Conservation (phyloP, 2,888 invertebrate genomes). For the Pseudeuparius sepicola region DNA sequence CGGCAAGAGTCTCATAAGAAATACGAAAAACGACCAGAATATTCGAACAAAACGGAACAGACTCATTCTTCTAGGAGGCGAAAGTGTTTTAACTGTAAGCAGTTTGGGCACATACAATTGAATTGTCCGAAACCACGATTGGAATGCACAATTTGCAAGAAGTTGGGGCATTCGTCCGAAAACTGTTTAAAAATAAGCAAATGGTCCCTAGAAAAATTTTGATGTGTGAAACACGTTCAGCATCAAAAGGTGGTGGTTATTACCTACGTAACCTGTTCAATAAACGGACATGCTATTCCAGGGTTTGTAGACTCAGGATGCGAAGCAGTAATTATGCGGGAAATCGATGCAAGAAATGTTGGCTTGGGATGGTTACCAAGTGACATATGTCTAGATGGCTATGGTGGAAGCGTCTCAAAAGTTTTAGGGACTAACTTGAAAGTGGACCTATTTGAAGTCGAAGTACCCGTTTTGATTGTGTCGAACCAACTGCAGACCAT, state of each 20-base stretch:
- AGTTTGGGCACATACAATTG: slow-evolving; percentile 5
- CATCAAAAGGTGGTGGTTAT: background rate
- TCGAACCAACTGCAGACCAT: too few species aligned
- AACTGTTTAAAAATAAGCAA: slow-evolving; percentile 5
- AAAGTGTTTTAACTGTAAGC: slow-evolving; percentile 12
- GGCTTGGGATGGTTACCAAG: slow-evolving; percentile 1
- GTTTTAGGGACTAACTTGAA: too few species aligned
- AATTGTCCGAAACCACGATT: slow-evolving; percentile 7
- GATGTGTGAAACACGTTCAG: too few species aligned
- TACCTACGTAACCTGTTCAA: slow-evolving; percentile 2
- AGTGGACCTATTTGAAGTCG: too few species aligned
- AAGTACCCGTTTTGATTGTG: too few species aligned
- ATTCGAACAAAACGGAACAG: background rate
- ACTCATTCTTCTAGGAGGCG: too few species aligned
- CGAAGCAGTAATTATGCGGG: slow-evolving; percentile 1
- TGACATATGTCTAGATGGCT: too few species aligned
- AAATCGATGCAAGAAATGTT: background rate
- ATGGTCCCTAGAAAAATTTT: too few species aligned
- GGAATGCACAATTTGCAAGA: slow-evolving; percentile 8
- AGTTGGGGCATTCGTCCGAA: slow-evolving; percentile 7
- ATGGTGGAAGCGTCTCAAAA: too few species aligned
- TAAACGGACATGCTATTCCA: background rate
- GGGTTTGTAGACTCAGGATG: slow-evolving; percentile 8
- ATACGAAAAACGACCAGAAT: background rate
- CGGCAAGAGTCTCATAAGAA: too few species aligned